Base-by-base conservation (phyloP, 2,888 invertebrate genomes). In the Entomobrya proxima region DNA sequence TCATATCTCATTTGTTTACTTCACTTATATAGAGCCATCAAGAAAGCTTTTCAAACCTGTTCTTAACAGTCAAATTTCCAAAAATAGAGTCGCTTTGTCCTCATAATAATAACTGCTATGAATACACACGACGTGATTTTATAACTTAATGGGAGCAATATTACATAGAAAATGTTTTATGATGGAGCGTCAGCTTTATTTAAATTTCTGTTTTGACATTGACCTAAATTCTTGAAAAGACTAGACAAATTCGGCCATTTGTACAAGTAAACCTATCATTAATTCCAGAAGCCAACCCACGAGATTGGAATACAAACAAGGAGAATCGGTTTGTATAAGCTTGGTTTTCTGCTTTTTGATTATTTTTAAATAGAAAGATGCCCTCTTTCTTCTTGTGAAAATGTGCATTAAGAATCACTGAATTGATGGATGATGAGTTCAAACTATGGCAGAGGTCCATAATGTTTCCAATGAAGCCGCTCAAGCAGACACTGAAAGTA, bases 121-220 rank as follows among this genome's bases (percentile, higher is more conserved):
- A 64, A 64, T 64, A 64, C 32, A 64, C n/a, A 64, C 32, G 15
- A 32, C 61, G n/a, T 64, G 15, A 64, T 64, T 64, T 64, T 1
- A 35, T 15, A 32, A 15, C 18, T 32, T n/a, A 27, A 32, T 32
- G 15, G 44, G 44, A 4, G 15, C 15, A 61, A 5, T 21, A 55
- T 7, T 9, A 27, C 4, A 30, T 13, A 30, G n/a, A 13, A 61
- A 13, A 21, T 24, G n/a, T 55, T 55, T 32, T 64, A 32, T 32
- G 32, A 15, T 15, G 6, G 18, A 64, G 35, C 3, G n/a, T 27
- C 61, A 64, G 61, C 35, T n/a, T 1, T 32, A 9, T 30, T 64
- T 32, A 64, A 32, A 32, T 44, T 69, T 40, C n/a, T 21, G 9
- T 18, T 2, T 2, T 44, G 44, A 44, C 69, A 69, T 69, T 69